Evolutionary conservation across 2,888 invertebrate genomes (phyloP).

Genomic region (Hypomecis atomaria): DNA sequence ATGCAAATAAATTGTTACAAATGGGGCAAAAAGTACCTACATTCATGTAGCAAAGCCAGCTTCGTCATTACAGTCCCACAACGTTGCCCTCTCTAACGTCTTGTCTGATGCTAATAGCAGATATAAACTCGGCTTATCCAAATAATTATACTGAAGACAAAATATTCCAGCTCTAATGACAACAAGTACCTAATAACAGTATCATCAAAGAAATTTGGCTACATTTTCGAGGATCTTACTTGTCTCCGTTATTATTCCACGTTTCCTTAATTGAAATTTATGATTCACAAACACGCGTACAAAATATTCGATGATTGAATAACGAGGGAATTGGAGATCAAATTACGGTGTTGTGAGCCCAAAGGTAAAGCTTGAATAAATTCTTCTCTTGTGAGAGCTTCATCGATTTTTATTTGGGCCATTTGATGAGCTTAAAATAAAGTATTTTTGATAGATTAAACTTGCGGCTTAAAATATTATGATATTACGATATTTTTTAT

Average conservation of each 20-base stretch:
- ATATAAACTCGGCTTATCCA: slow-evolving; percentile 22
- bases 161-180: slow-evolving; percentile 36
- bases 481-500: no score
- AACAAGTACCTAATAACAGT: slow-evolving; percentile 42
- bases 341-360: slow-evolving; percentile 29
- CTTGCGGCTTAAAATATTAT: no score
- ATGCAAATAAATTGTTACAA: neutral
- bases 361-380: slow-evolving; percentile 27
- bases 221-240: slow-evolving; percentile 41
- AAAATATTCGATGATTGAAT: slow-evolving; percentile 39
- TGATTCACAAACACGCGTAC: slow-evolving; percentile 42
- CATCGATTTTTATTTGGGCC: neutral
- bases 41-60: neutral
- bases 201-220: slow-evolving; percentile 43
- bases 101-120: slow-evolving; percentile 13
- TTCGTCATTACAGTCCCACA: slow-evolving; percentile 3
- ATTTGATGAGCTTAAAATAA: neutral
- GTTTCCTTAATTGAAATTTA: slow-evolving; percentile 44
- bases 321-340: slow-evolving; percentile 37
- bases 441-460: neutral
- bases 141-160: slow-evolving; percentile 38
- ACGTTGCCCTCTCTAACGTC: slow-evolving; percentile 1
- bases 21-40: neutral
- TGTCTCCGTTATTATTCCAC: slow-evolving; percentile 40
- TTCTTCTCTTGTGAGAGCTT: slow-evolving; percentile 7